Percentiles rank a stretch among this genome's conserved stretches.
These are phyloP conservation scores for Lerista edwardsae DNA, from an alignment of 2,797 vertebrate species.

Conservation along the genomic window DNA sequence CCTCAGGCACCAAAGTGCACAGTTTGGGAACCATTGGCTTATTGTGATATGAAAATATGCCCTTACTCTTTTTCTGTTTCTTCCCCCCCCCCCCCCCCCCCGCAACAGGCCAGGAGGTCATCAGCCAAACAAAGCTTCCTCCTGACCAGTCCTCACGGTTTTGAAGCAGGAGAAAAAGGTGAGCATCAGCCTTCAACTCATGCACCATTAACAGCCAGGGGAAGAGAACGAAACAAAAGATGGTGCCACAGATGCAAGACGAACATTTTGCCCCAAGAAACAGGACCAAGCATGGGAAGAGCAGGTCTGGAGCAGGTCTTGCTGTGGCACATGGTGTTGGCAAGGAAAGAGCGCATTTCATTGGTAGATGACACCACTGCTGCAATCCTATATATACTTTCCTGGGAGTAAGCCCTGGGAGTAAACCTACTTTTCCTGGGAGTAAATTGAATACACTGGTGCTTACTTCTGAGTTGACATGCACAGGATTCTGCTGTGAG, in stretches of 20 bases:
- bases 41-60: background rate
- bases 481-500: too few relatives aligned
- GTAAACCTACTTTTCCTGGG: too few relatives aligned
- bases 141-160: fast-evolving
- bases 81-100: background rate
- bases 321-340: background rate
- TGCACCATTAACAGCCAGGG: background rate
- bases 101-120: conserved; percentile 9
- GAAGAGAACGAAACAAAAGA: conserved; percentile 12
- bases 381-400: too few relatives aligned
- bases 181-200: background rate
- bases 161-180: background rate
- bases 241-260: background rate
- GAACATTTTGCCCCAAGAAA: conserved; percentile 9
- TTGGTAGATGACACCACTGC: too few relatives aligned
- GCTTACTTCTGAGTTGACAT: too few relatives aligned
- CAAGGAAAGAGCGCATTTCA: background rate
- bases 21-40: too few relatives aligned
- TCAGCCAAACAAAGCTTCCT: background rate
- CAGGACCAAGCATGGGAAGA: conserved; percentile 11
- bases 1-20: too few relatives aligned
- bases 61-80: conserved; percentile 12
- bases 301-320: conserved; percentile 38
- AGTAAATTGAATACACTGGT: too few relatives aligned
- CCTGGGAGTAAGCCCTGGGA: too few relatives aligned